Evolutionary conservation across 2,797 vertebrate species (phyloP), one percentile per base, ranked within the genome.

Genomic region (Selene dorsalis): DNA sequence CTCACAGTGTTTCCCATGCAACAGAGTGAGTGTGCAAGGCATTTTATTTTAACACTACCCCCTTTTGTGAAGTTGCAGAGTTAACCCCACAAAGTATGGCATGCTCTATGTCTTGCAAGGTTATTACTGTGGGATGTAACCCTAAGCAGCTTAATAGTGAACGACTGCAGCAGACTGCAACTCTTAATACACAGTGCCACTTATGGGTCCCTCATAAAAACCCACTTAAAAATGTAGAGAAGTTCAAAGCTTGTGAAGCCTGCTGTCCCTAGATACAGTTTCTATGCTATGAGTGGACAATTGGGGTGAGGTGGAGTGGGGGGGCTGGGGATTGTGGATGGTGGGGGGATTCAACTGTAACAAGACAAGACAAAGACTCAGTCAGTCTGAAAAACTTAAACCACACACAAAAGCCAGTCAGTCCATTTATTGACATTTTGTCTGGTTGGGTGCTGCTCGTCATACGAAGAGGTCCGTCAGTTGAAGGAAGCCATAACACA

Each of bases 401-500:
- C 17, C 14, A 53, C 30, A 56, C 5, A 56, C 11, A 66, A 32
- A 64, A 83, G 74, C 24, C 17, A 22, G 22, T 63, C 39, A 69
- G 11, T 4, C 63, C 20, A 45, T 56, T 76, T 50, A 70, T 74
- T 75, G 39, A 24, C 35, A 52, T 80, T 68, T 68, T 70, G 8
- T 80, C 63, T 60, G 20, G 18, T 55, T 32, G 7, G 38, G 53
- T 35, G 76, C 64, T 52, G 32, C 20, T 72, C 12, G 3, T 72
- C 48, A 63, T 67, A 59, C 45, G 50, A 73, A 68, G 45, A 28
- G 26, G 47, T 35, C n/a, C 0, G 18, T 38, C 0, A 2, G 35
- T 18, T 30, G 45, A 82, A 74, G 76, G 59, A 75, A 48, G 76
- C 50, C 41, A 47, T 30, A 24, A 57, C 52, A 32, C 64, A 26